Base-by-base conservation (phyloP, 2,888 invertebrate species). In the Dryadula phaetusa region DNA sequence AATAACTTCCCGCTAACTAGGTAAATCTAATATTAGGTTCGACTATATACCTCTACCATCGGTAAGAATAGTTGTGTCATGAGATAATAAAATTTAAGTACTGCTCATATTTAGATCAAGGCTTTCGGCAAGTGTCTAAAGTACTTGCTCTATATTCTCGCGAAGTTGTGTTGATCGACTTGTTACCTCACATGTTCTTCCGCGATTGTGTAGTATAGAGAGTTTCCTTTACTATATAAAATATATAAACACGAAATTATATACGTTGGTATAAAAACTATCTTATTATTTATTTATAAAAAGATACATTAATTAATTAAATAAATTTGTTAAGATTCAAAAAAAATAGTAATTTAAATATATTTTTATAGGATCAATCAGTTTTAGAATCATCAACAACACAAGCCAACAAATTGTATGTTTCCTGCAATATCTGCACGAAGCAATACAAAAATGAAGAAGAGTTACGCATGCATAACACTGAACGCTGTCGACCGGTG, bases 391-490 rank as follows among this genome's bases (percentile, higher is more conserved):
- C 56, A 37, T 40, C 16, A 5, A n/a, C 66, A 54, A 49, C 63
- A 44, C 64, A 69, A 44, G 14, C 42, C 12, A 42, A 47, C 32
- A 52, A 60, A 53, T 46, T 44, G 25, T 60, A 54, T 25, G 44
- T 64, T 25, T 62, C 62, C 42, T 74, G 76, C 70, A 82, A 83
- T 47, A 73, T 71, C 22, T 90, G 88, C 66, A 77, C 79, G 1
- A 81, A 79, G 32, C 82, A 83, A 60, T 87, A 76, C 56, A 65
- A 74, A 0, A 77, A 83, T 5, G 75, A 80, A 2, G 87, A 87
- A 22, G 84, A 87, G 40, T 67, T 87, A 66, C 83, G 81, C 67
- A 40, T 70, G 0, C 89, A 90, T 67, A 67, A 75, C 0, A 34
- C 78, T 7, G 76, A 78, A 1, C 83, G 83, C 66, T 81, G 78